Evolutionary conservation across 2,888 invertebrate species (phyloP), one percentile per base, ranked within the genome.

Genomic region (Aleiodes alternator): DNA sequence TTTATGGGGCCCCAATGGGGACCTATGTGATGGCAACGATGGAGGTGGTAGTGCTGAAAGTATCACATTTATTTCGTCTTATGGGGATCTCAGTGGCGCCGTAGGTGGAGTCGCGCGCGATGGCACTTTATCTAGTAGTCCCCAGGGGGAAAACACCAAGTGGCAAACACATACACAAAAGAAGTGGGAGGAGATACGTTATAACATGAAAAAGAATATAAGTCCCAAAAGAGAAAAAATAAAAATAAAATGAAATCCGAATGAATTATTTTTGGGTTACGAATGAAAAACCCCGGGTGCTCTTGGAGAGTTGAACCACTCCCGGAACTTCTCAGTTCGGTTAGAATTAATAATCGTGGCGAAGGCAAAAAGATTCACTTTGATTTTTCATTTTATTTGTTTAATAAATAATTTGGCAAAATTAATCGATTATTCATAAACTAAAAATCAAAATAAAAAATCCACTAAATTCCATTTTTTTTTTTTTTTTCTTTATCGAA

Each of bases 1-100:
- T 86, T 86, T 84, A 86, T 86, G 80, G 80, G 79, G 68, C 57
- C 73, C 34, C 77, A 76, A 80, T 81, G 79, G 78, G 76, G 9
- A 8, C 43, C 78, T 64, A 79, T 29, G 16, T 71, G 64, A 43
- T 61, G 59, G 72, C 61, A 69, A 68, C 70, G 55, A 77, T 73
- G 75, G 72, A 80, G 80, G 79, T 80, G 83, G 82, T 83, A 77
- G 85, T 83, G 85, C 83, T 85, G 86, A 86, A 86, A 85, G 85
- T 83, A 84, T 84, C 84, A 83, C 81, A 83, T 84, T 84, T 83
- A 82, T 83, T 83, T 84, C 73, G 73, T 79, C 61, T 70, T 61
- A 50, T 69, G 72, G 73, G 61, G 31, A 29, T 53, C 79, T 75
- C 48, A 77, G 73, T 78, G 76, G 76, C 69, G 66, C 76, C 71